Conservation (phyloP, 2,888 invertebrate genomes). For the Altica lythri region DNA sequence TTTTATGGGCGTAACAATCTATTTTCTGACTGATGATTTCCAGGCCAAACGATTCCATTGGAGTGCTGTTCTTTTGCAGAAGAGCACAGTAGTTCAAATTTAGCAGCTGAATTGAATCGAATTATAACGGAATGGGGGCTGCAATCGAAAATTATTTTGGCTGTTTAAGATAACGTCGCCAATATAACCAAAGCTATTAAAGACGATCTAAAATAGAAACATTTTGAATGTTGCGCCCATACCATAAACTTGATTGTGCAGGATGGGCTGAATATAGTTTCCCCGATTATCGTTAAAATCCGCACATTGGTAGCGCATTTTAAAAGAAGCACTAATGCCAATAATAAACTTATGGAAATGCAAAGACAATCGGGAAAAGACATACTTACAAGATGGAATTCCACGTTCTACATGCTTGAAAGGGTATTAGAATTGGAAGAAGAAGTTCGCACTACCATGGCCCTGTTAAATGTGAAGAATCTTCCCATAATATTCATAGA, state of each 20-base stretch:
- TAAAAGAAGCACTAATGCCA: too few relatives aligned
- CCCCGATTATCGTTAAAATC: too few relatives aligned
- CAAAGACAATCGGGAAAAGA: too few relatives aligned
- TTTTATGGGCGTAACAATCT: constrained; percentile 40
- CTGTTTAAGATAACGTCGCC: constrained; percentile 39
- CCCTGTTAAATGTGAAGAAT: too few relatives aligned
- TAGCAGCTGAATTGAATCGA: constrained; percentile 37
- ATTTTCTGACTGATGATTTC: constrained; percentile 42
- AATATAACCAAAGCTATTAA: constrained; percentile 38
- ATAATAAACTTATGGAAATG: too few relatives aligned
- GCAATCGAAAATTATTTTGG: constrained; percentile 39
- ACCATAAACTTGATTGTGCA: constrained; percentile 35
- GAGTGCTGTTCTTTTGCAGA: constrained; percentile 33
- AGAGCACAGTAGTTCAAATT: constrained; percentile 40
- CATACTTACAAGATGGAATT: not conserved
- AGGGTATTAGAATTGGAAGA: too few relatives aligned
- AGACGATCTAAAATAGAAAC: constrained; percentile 31
- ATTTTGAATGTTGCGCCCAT: constrained; percentile 39
- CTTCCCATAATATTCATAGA: constrained; percentile 28
- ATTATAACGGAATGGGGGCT: constrained; percentile 34
- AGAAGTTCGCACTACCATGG: too few relatives aligned
- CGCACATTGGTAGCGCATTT: too few relatives aligned
- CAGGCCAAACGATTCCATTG: constrained; percentile 37
- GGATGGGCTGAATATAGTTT: not conserved
- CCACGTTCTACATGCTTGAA: too few relatives aligned